Percentiles rank a stretch among this genome's conserved stretches.
Evolutionary conservation across 2,113 vertebrate species (phyloP).

Genomic region (Zosterops japonicus): DNA sequence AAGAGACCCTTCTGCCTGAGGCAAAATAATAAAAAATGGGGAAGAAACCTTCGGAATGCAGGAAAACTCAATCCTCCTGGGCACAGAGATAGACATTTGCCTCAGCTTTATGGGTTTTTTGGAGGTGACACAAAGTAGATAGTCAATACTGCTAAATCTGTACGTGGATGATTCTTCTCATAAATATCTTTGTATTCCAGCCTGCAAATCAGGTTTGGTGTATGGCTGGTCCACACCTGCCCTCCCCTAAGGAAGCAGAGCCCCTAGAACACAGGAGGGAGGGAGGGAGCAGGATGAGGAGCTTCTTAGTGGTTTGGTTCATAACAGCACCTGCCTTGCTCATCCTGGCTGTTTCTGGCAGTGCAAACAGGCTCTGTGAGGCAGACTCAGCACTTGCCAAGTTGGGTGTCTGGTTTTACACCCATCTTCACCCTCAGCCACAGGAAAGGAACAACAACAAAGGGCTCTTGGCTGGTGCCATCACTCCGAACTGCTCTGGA

Average conservation of each 20-base stretch:
- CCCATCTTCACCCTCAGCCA: not conserved
- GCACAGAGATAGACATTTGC: not conserved
- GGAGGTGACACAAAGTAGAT: not conserved
- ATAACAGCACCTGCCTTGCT: not conserved
- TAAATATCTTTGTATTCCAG: not conserved
- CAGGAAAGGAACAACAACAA: not conserved
- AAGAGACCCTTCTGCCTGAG: not conserved
- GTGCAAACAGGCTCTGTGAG: not conserved
- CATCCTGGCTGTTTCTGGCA: not conserved
- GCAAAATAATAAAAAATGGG: conserved; percentile 28
- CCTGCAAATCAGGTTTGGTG: not conserved
- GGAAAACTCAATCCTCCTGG: not conserved
- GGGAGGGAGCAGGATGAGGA: not conserved
- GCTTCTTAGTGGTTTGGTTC: not conserved
- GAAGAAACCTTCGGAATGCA: not conserved
- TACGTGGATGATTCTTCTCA: not conserved
- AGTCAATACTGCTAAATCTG: not conserved
- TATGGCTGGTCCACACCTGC: rapidly evolving
- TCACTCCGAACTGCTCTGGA: not conserved
- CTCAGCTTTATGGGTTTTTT: not conserved
- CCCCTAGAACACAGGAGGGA: not conserved
- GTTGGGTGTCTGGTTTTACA: not conserved
- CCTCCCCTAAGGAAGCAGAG: rapidly evolving
- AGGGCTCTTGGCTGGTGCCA: not conserved
- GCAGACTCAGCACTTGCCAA: not conserved